phyloP scores from a whole-genome alignment of 1,140 invertebrate genomes.

The Caligus rogercresseyi region DNA sequence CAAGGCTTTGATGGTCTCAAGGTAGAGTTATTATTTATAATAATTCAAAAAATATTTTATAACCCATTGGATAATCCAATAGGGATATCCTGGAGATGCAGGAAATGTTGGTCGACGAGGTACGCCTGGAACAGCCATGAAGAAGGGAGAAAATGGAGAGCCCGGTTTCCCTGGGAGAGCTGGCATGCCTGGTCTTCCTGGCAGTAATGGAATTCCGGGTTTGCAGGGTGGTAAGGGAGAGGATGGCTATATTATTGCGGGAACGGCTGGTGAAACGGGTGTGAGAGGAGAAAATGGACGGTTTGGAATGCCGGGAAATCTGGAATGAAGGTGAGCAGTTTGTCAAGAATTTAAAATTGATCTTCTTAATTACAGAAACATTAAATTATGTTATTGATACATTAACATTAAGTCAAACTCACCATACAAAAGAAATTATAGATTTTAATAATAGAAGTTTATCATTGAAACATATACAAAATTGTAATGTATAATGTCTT shows the following conservation, averaged over 20 bases:
- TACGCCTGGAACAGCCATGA: background rate
- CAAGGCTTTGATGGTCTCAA: conserved; percentile 27
- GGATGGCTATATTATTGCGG: conserved; percentile 2
- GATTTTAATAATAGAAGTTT: no score
- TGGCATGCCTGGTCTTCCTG: conserved; percentile 40
- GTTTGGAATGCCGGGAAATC: background rate
- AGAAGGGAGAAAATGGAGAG: conserved; percentile 28
- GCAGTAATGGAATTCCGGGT: conserved; percentile 24
- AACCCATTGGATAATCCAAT: background rate
- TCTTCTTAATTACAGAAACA: no score
- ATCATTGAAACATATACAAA: no score
- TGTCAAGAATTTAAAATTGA: no score
- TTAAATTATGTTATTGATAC: no score
- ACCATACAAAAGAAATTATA: no score
- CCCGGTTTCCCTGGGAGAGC: conserved; percentile 16
- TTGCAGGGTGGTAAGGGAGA: background rate
- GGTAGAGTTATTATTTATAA: conserved; percentile 6
- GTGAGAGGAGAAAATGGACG: conserved; percentile 33
- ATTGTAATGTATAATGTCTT: no score
- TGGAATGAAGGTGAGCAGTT: background rate
- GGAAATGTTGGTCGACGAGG: background rate
- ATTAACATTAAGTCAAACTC: no score
- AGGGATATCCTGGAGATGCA: background rate
- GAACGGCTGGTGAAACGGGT: conserved; percentile 33
- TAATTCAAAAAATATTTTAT: background rate